Base-by-base conservation (phyloP, 2,888 invertebrate species). In the Hoplodrina ambigua region DNA sequence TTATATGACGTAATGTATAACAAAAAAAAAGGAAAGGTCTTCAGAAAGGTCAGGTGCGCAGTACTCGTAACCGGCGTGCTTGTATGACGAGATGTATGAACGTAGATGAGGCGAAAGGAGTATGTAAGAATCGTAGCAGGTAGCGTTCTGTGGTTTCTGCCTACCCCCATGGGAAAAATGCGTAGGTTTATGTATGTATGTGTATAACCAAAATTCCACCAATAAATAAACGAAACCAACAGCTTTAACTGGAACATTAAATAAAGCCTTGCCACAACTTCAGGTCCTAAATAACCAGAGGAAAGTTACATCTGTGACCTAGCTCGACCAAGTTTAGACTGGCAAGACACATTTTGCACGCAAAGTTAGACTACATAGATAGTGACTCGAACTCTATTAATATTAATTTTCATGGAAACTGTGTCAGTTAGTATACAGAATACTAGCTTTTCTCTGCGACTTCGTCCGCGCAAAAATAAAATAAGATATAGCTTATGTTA, bases 371-470 rank as follows among this genome's bases (percentile, higher is more conserved):
- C 71, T 20, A 20, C 59, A 53, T 75, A 33, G 17, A 20, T 41
- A 58, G 41, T 62, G 64, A 64, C 62, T 61, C 13, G 10, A 53
- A 61, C 54, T 52, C 33, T 53, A 81, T 78, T 81, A 71, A 78
- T 78, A 82, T 78, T 72, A 54, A 78, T 82, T 78, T 71, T 53
- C 49, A n/a, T n/a, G 5, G 53, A 46, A 81, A 81, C 72, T 54
- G 15, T 62, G 41, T 56, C 46, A 15, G 44, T 13, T 70, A 33
- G 49, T 49, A 58, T 15, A 46, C 33, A n/a, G 19, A 61, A n/a
- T 33, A 46, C 17, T 33, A 17, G 37, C 60, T 61, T 13, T 17
- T 46, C 15, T 17, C 10, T 17, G 15, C 5, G 46, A 17, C 15
- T 46, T 46, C 17, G 46, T n/a, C n/a, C n/a, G n/a, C n/a, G n/a